phyloP scores from a whole-genome alignment of 2,113 vertebrate genomes.

The Dryoscopus gambensis region DNA sequence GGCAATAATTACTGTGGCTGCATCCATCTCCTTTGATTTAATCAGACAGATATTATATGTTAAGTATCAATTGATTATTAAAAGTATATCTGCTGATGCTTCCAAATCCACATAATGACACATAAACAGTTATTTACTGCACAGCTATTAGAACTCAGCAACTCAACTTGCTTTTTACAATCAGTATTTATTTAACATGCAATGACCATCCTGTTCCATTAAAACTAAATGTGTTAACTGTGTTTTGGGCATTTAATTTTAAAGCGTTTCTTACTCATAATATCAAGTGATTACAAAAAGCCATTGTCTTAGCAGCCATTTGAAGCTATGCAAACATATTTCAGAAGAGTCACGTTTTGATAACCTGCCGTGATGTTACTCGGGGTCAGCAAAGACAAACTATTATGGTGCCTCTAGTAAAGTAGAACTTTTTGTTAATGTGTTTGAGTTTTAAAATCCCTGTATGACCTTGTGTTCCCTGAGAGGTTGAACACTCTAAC shows the following conservation, averaged over 20 bases:
- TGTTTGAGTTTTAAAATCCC: neutral
- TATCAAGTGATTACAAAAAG: conserved; percentile 7
- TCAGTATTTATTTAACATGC: conserved; percentile 59
- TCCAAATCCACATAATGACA: conserved; percentile 51
- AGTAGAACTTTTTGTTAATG: neutral
- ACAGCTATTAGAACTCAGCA: conserved; percentile 40
- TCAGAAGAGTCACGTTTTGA: neutral
- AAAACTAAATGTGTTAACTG: conserved; percentile 41
- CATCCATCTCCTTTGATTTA: conserved; percentile 63
- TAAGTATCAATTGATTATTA: conserved; percentile 66
- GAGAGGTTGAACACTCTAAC: neutral
- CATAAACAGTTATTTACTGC: conserved; percentile 59
- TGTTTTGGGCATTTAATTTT: conserved; percentile 58
- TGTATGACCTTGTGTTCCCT: neutral
- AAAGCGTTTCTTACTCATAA: conserved; percentile 5
- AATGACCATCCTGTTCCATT: conserved; percentile 47
- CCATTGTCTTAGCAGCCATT: neutral
- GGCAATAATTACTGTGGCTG: conserved; percentile 32
- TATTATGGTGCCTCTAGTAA: neutral
- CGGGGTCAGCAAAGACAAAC: neutral
- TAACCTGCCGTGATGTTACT: neutral
- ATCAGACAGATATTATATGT: conserved; percentile 59
- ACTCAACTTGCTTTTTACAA: conserved; percentile 54
- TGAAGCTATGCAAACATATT: neutral
- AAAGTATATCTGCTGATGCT: conserved; percentile 65